phyloP scores from a whole-genome alignment of 2,888 invertebrate genomes.

The Sinopyrophorus schimmeli region DNA sequence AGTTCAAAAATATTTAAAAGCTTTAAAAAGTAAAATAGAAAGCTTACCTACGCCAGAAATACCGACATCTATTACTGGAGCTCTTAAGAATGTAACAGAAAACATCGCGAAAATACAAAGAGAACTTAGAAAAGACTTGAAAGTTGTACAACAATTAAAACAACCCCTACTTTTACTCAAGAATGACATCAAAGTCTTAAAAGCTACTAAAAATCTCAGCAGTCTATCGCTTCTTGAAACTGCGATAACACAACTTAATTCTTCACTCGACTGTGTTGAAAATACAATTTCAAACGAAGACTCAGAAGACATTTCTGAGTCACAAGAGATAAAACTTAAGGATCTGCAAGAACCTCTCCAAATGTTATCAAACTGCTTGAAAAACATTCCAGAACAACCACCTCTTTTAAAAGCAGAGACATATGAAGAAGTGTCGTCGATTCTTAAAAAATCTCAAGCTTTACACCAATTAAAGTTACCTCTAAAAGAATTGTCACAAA shows the following conservation, averaged over 20 bases:
- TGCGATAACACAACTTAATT: too few relatives aligned
- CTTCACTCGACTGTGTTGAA: too few relatives aligned
- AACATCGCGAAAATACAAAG: constrained; percentile 2
- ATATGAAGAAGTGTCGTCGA: constrained; percentile 1
- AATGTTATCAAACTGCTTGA: too few relatives aligned
- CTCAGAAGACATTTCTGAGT: neutral
- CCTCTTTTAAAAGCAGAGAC: too few relatives aligned
- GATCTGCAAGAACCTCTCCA: neutral
- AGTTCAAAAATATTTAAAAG: constrained; percentile 19
- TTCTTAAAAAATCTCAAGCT: too few relatives aligned
- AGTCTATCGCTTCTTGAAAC: too few relatives aligned
- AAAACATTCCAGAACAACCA: too few relatives aligned
- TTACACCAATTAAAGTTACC: too few relatives aligned
- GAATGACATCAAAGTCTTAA: neutral
- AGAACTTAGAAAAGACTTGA: constrained; percentile 8
- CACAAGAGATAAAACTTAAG: constrained; percentile 1
- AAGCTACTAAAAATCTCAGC: too few relatives aligned
- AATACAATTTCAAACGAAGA: too few relatives aligned
- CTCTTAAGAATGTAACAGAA: constrained; percentile 7
- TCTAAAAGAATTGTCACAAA: too few relatives aligned
- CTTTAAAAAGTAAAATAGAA: constrained; percentile 9
- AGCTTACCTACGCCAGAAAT: constrained; percentile 8
- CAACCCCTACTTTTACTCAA: constrained; percentile 1
- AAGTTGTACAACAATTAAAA: neutral
- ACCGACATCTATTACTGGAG: neutral